Evolutionary conservation across 2,888 invertebrate species (phyloP), one percentile per base, ranked within the genome.

Genomic region (Amiota communis): DNA sequence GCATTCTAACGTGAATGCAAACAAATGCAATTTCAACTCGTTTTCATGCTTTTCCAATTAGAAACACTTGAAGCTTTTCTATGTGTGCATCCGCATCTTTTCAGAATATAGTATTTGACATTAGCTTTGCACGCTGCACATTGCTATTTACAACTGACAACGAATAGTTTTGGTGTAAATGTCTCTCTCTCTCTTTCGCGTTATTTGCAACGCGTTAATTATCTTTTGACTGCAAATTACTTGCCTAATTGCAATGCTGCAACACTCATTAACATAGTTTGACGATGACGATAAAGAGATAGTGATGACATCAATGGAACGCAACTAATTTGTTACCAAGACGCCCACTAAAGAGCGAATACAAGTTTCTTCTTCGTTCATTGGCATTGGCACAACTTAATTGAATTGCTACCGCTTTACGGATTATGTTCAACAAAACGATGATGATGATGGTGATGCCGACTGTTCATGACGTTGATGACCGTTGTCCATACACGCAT

Each of bases 41-140:
- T 74, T 79, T 77, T 80, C 77, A 75, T 76, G 76, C 76, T 81
- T 78, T 82, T 83, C 83, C 87, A 87, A 85, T 87, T 87, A 87
- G 87, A 77, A 75, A 72, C 70, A 72, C 74, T 72, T 56, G 67
- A n/a, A 11, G 15, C 47, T 65, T 9, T 59, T 59, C 9, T 65
- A 48, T 48, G 15, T 15, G n/a, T 65, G 15, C 15, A 9, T 59
- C 4, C 36, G 36, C 0, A 36, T 65, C 10, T 36, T 4, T 36
- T 36, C 6, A 36, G 36, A n/a, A 12, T 51, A n/a, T n/a, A 11
- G 2, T 59, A n/a, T n/a, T n/a, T 59, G 59, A 59, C 59, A 59
- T 59, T 59, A 59, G 59, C 59, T 59, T 59, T 20, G 59, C 15
- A 17, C 59, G 59, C 11, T 11, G 59, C 15, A 59, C 59, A 12